Evolutionary conservation across 1,140 invertebrate species (phyloP).

Genomic region (Palaemon carinicauda): DNA sequence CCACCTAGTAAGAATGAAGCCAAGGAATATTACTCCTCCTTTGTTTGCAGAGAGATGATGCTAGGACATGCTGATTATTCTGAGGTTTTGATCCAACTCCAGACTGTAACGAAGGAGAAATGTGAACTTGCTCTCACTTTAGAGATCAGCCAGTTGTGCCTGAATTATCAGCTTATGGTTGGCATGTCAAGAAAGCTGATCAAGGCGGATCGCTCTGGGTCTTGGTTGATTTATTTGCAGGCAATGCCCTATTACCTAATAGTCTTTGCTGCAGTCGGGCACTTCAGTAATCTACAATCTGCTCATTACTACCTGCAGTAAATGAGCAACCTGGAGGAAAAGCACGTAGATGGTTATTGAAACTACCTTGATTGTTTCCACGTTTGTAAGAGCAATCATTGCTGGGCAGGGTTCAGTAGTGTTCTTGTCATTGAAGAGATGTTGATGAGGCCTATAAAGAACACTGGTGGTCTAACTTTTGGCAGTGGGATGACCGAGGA

Average conservation of each 20-base stretch:
- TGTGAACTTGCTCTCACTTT: neutral
- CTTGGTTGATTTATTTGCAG: slow-evolving; percentile 17
- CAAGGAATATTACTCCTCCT: slow-evolving; percentile 5
- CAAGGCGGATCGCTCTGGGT: slow-evolving; percentile 1
- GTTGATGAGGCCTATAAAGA: too few species aligned
- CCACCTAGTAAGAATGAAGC: too few species aligned
- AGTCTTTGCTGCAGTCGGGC: neutral
- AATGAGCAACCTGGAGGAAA: too few species aligned
- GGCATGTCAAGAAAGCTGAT: neutral
- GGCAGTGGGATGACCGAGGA: too few species aligned
- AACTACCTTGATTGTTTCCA: too few species aligned
- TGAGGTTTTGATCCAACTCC: neutral
- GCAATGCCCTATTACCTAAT: neutral
- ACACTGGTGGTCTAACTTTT: too few species aligned
- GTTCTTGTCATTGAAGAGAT: too few species aligned
- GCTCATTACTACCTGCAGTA: too few species aligned
- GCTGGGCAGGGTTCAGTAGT: too few species aligned
- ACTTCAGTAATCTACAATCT: too few species aligned
- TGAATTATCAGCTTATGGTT: neutral
- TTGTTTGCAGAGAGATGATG: neutral
- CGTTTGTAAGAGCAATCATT: too few species aligned
- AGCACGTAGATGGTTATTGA: too few species aligned
- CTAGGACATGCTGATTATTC: neutral
- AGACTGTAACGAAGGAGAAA: neutral
- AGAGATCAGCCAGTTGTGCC: neutral